Percentiles rank a stretch among this genome's conserved stretches.
Conservation (phyloP, 2,888 invertebrate species). For the Apeira syringaria region DNA sequence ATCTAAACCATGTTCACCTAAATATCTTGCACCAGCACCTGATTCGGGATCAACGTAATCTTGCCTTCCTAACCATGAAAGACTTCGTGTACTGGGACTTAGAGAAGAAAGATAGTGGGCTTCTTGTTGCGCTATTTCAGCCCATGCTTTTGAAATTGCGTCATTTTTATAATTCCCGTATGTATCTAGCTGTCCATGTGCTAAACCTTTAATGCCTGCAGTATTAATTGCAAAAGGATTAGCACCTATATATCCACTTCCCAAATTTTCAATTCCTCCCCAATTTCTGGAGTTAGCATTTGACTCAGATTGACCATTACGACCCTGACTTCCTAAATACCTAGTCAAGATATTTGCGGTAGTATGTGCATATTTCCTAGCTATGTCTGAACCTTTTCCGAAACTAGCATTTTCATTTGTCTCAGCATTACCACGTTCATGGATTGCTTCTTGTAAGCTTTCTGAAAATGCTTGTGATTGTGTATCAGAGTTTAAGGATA, state of each 20-base stretch:
- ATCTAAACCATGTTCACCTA: too few species aligned
- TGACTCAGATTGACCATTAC: neutral
- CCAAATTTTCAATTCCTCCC: neutral
- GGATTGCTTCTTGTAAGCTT: neutral
- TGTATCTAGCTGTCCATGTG: neutral
- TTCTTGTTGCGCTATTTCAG: too few species aligned
- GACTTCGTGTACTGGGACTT: too few species aligned
- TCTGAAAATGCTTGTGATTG: neutral
- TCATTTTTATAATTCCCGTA: too few species aligned
- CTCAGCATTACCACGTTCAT: neutral
- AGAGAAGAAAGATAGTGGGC: too few species aligned
- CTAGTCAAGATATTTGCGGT: neutral
- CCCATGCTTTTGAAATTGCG: too few species aligned
- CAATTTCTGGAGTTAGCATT: neutral
- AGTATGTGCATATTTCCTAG: neutral
- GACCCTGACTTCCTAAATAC: neutral
- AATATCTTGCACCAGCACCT: neutral
- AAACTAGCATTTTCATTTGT: conserved; percentile 1
- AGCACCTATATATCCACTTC: neutral
- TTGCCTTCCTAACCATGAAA: too few species aligned
- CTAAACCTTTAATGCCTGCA: neutral
- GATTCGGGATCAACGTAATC: neutral
- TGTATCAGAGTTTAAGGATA: neutral
- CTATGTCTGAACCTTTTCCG: neutral
- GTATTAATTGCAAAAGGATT: neutral